Base-by-base conservation (phyloP, 2,113 vertebrate species). In the Aspidoscelis tigris region DNA sequence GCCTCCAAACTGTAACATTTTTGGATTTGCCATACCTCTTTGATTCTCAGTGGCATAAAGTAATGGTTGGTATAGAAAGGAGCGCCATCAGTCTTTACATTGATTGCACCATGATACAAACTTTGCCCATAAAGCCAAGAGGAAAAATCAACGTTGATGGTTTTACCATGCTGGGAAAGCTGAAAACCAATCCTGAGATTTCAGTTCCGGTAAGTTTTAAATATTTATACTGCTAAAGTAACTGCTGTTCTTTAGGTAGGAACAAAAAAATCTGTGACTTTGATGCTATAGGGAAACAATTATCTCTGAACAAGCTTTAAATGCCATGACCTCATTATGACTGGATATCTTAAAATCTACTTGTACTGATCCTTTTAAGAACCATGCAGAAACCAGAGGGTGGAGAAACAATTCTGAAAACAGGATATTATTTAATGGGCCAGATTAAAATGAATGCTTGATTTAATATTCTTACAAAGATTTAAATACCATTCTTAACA, bases 41-140 rank as follows among this genome's bases (percentile, higher is more conserved):
- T 90, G 96, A 97, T 88, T 97, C 97, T 24, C 95, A 95, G 21
- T 98, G 98, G 97, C 97, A 98, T 93, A 96, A 95, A 64, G 77
- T 98, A 83, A 95, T 97, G 90, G 95, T 98, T 73, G 95, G 96
- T 0, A 95, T 98, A 86, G 96, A 96, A 87, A 96, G 91, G 80
- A 93, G 47, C 26, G 95, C 92, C 0, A 94, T 97, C 6, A 95
- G 95, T 2, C 97, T 98, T 81, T 97, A 95, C 10, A 90, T 98
- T 77, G 97, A 98, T 93, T 98, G 97, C 76, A 91, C 93, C 53
- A 93, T 84, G 90, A 84, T 97, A 61, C 96, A 96, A 65, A 91
- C 97, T 47, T 95, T 97, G 85, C 93, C 89, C 72, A 95, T 96
- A 90, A 92, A 95, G 69, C 93, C 95, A 3, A 94, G 96, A 92